Percentiles rank a stretch among this genome's conserved stretches.
These are phyloP conservation scores for Thysanoteuthis rhombus DNA, from an alignment of 2,888 invertebrate species.

Conservation along the genomic window DNA sequence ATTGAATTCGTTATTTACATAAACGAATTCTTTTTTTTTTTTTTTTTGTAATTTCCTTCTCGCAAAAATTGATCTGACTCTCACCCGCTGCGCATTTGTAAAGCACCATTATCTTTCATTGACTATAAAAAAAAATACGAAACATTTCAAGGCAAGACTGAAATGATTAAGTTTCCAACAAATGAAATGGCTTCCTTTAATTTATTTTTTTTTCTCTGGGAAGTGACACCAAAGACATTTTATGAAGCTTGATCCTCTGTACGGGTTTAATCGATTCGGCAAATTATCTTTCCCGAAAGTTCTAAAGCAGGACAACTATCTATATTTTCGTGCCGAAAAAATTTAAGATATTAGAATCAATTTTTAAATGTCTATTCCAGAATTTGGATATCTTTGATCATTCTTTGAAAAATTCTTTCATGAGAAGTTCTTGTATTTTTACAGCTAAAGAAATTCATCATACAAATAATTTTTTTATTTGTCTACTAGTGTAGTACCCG, in stretches of 20 bases:
- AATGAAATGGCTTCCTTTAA: not conserved
- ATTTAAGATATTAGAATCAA: no score
- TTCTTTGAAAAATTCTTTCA: no score
- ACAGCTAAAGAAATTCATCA: no score
- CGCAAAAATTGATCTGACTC: not conserved
- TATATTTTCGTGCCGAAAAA: no score
- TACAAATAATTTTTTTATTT: no score
- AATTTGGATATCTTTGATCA: no score
- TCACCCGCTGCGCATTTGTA: not conserved
- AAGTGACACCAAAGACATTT: not conserved
- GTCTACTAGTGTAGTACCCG: no score
- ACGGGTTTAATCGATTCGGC: not conserved
- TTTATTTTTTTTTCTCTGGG: not conserved
- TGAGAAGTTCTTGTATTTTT: no score
- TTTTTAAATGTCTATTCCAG: no score
- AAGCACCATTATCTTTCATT: no score
- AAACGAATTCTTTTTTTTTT: not conserved
- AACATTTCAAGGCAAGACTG: not conserved
- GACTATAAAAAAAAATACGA: no score
- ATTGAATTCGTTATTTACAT: not conserved
- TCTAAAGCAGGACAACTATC: not conserved
- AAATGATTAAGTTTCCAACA: not conserved
- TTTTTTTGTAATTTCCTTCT: not conserved
- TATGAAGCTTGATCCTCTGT: not conserved
- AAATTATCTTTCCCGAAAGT: not conserved